Evolutionary conservation across 37 sponge, comb jelly and placozoan species (phyloP).

Genomic region (Hexactinellida sp.): DNA sequence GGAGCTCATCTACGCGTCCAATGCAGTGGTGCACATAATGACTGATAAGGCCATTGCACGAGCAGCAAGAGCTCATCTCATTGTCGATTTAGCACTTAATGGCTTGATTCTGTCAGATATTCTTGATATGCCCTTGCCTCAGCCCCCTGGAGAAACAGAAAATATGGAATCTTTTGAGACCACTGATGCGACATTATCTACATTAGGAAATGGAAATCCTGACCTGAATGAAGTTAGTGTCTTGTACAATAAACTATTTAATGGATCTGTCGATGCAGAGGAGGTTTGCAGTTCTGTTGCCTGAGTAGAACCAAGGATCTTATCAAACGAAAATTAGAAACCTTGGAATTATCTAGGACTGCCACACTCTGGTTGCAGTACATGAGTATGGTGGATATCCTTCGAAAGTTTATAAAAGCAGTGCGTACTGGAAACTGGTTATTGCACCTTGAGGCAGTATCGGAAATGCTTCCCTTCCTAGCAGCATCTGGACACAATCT

Average conservation of each 20-base stretch:
- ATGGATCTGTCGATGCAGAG: too few relatives aligned
- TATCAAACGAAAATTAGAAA: neutral
- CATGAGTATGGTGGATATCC: slow-evolving; percentile 32
- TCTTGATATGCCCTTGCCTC: too few relatives aligned
- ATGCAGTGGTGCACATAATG: neutral
- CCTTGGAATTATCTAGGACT: slow-evolving; percentile 23
- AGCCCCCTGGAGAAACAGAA: too few relatives aligned
- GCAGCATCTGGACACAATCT: slow-evolving; percentile 26
- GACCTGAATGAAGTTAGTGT: too few relatives aligned
- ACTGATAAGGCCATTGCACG: neutral
- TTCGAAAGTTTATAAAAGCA: slow-evolving; percentile 23
- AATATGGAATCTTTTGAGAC: too few relatives aligned
- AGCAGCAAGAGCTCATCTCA: neutral
- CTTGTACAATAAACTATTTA: too few relatives aligned
- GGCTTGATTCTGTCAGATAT: too few relatives aligned
- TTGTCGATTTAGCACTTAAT: neutral
- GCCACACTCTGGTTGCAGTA: slow-evolving; percentile 24
- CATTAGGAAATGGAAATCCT: too few relatives aligned
- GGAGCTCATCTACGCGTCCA: neutral
- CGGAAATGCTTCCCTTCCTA: slow-evolving; percentile 29
- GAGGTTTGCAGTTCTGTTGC: too few relatives aligned
- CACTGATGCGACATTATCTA: too few relatives aligned
- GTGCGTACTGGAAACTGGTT: slow-evolving; percentile 31
- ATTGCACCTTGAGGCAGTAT: slow-evolving; percentile 22
- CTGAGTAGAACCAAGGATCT: neutral